These are phyloP conservation scores for Monochamus alternatus DNA, from an alignment of 2,888 invertebrate species.

Conservation along the genomic window DNA sequence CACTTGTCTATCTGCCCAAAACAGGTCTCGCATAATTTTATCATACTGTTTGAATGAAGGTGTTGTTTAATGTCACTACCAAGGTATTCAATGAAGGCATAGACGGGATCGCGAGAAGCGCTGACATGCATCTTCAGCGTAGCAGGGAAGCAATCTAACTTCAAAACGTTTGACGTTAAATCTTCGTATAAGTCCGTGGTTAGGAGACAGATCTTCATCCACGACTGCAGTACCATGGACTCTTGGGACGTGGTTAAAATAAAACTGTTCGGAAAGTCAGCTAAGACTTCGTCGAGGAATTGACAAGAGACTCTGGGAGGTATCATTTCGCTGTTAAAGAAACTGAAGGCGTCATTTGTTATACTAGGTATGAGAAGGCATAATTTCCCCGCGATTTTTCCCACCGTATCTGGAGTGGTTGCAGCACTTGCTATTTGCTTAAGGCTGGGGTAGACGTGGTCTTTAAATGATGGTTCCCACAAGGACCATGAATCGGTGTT, in stretches of 20 bases:
- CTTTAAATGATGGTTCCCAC: slow-evolving; percentile 63
- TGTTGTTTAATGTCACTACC: slow-evolving; percentile 53
- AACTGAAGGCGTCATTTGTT: slow-evolving; percentile 56
- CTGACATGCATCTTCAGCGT: slow-evolving; percentile 52
- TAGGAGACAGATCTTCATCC: slow-evolving; percentile 65
- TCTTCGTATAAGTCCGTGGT: slow-evolving; percentile 55
- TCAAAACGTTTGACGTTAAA: slow-evolving; percentile 60
- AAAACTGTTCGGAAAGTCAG: slow-evolving; percentile 56
- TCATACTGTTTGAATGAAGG: slow-evolving; percentile 48
- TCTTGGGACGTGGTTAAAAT: slow-evolving; percentile 59
- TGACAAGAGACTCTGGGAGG: slow-evolving; percentile 58
- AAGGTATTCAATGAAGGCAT: slow-evolving; percentile 62
- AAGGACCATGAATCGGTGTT: slow-evolving; percentile 58
- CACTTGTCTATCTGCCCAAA: slow-evolving; percentile 63
- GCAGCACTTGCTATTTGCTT: slow-evolving; percentile 57
- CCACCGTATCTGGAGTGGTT: slow-evolving; percentile 57
- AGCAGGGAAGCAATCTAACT: slow-evolving; percentile 59
- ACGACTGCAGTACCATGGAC: slow-evolving; percentile 62
- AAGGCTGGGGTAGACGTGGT: slow-evolving; percentile 61
- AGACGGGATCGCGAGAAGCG: slow-evolving; percentile 58
- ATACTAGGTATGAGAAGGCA: slow-evolving; percentile 53
- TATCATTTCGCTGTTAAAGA: slow-evolving; percentile 60
- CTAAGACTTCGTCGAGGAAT: slow-evolving; percentile 60
- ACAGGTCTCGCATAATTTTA: slow-evolving; percentile 62
- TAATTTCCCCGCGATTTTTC: slow-evolving; percentile 64